These are phyloP conservation scores for Himalopsyche anomala DNA, from an alignment of 2,888 invertebrate genomes.

Conservation along the genomic window DNA sequence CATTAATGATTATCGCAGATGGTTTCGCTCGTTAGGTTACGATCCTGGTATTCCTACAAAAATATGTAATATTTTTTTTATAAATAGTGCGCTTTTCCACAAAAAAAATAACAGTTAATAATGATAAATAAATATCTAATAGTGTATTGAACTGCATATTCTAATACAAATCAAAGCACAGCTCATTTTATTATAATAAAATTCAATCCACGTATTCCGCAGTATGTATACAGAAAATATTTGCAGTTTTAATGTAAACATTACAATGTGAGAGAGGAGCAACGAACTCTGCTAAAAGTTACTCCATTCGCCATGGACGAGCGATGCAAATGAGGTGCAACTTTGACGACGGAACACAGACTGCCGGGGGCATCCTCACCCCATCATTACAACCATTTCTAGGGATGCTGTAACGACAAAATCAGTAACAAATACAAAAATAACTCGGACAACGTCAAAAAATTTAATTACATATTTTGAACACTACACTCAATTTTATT, in stretches of 20 bases:
- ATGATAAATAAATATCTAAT: no score
- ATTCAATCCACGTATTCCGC: not conserved
- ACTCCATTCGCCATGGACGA: not conserved
- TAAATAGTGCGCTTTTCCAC: no score
- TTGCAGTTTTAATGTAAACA: not conserved
- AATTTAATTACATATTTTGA: no score
- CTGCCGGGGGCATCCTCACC: not conserved
- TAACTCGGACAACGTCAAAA: no score
- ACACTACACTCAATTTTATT: no score
- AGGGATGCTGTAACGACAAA: not conserved
- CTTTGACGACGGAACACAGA: not conserved
- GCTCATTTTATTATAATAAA: not conserved
- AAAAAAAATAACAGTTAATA: no score
- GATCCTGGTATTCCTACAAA: no score
- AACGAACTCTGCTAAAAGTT: constrained; percentile 22
- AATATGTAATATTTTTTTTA: no score
- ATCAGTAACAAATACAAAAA: not conserved
- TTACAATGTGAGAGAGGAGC: constrained; percentile 12
- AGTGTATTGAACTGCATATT: no score
- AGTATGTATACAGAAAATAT: not conserved
- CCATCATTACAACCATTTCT: not conserved
- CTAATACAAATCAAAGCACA: no score
- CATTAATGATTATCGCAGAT: no score
- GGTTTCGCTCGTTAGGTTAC: no score
- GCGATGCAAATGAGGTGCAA: constrained; percentile 37